Percentiles rank a stretch among this genome's conserved stretches.
Evolutionary conservation across 2,888 invertebrate species (phyloP).

Genomic region (Xylota sylvarum): DNA sequence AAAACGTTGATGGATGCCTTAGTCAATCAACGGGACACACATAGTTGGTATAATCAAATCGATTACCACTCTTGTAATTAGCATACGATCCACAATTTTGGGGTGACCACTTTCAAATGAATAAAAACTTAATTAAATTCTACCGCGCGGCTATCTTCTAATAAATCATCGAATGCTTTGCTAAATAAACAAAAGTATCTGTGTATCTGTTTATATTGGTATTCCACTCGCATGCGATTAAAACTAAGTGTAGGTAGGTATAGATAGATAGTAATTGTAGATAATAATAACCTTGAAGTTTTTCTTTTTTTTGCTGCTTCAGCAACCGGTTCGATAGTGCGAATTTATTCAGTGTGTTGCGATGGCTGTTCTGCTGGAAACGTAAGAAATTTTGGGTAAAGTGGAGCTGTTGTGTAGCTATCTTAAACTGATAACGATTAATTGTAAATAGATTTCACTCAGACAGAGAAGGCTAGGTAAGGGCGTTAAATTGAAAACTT

Average conservation of each 20-base stretch:
- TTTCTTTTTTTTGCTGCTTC: constrained; percentile 16
- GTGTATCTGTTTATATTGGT: constrained; percentile 13
- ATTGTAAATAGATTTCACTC: not conserved
- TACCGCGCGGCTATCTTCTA: constrained; percentile 6
- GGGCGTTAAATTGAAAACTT: not conserved
- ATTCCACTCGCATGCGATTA: constrained; percentile 32
- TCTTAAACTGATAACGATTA: constrained; percentile 17
- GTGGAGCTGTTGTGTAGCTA: not conserved
- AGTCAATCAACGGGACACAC: constrained; percentile 9
- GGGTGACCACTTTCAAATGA: not conserved
- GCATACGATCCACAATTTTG: constrained; percentile 13
- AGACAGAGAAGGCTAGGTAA: not conserved
- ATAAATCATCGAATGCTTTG: constrained; percentile 52
- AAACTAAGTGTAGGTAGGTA: not conserved
- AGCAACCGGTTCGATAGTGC: constrained; percentile 46
- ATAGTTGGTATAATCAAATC: constrained; percentile 8
- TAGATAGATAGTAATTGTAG: not conserved
- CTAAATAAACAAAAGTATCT: constrained; percentile 15
- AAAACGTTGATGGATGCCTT: constrained; percentile 53
- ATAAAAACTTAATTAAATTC: constrained; percentile 43
- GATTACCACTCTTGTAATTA: constrained; percentile 17
- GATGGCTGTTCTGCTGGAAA: no score
- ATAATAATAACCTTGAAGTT: constrained; percentile 61
- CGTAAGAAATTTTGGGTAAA: no score
- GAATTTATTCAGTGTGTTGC: constrained; percentile 23